Base-by-base conservation (phyloP, 2,888 invertebrate species). In the Chymomyza fuscimana region DNA sequence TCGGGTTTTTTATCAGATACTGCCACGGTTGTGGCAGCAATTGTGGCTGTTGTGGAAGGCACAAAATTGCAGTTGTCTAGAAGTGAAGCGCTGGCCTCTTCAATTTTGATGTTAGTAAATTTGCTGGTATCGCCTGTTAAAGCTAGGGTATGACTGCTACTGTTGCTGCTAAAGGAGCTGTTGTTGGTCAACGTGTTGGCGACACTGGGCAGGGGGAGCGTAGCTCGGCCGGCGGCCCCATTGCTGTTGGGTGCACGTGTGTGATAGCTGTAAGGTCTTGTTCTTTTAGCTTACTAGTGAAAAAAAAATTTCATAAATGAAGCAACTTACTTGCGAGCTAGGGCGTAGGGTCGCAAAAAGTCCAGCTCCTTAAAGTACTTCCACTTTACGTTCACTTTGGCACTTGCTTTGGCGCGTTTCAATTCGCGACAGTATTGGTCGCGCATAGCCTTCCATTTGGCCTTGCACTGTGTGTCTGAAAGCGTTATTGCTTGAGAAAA, bases 401-500 rank as follows among this genome's bases (percentile, higher is more conserved):
- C 68, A 74, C 89, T 90, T 12, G 78, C 71, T 71, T 91, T 90
- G 68, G 89, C 81, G 46, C 91, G 85, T 59, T 91, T 91, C 5
- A 91, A 76, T 59, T 91, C 91, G 1, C 91, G 88, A 59, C 91
- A 91, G 72, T 91, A 91, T 76, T 91, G 91, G 65, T 91, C 91
- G 58, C 91, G 73, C 85, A 91, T 82, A 0, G 91, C 91, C 66
- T 91, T 91, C 91, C 91, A 91, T 61, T 91, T 91, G 9, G 86
- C 86, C 69, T 91, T 91, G 76, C 91, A 91, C 69, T 91, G 89
- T 1, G 75, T 69, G 65, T 87, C 91, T 91, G 65, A 16, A 19
- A 54, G 10, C 5, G 15, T 15, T 10, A 54, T 54, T 54, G 54
- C 9, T 19, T 16, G 19, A 54, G 19, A 19, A n/a, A 1, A 32